These are phyloP conservation scores for Scomber scombrus DNA, from an alignment of 2,113 vertebrate species.

Conservation along the genomic window DNA sequence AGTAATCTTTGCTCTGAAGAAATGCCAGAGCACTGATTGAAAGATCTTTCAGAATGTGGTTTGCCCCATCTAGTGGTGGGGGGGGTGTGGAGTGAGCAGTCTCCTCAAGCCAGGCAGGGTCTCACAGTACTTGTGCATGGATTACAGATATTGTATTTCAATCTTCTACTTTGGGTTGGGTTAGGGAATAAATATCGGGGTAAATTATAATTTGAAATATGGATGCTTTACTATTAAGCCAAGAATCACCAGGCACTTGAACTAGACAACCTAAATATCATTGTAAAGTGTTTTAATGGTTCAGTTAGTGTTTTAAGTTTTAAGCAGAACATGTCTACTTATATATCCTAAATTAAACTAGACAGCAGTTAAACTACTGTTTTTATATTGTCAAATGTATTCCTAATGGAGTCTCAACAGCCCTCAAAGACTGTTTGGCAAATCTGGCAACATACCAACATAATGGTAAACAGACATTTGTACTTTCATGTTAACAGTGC, in stretches of 20 bases:
- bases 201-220: not conserved
- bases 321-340: not conserved
- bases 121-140: not conserved
- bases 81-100: not conserved
- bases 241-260: not conserved
- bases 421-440: not conserved
- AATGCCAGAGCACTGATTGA: slow-evolving; percentile 11
- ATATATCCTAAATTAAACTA: not conserved
- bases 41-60: slow-evolving; percentile 28
- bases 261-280: not conserved
- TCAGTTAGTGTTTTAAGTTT: not conserved
- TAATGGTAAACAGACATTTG: not conserved
- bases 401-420: not conserved
- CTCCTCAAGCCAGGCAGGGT: not conserved
- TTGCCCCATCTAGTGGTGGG: slow-evolving; percentile 69
- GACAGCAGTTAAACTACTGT: not conserved
- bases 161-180: too few species aligned
- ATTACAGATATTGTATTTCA: not conserved
- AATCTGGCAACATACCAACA: not conserved
- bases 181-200: not conserved
- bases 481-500: not conserved
- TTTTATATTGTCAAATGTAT: not conserved
- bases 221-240: not conserved
- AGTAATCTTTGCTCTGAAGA: slow-evolving; percentile 9
- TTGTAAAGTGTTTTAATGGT: too few species aligned